Evolutionary conservation across 2,797 vertebrate species (phyloP).

Genomic region (Craterocephalus amniculus): DNA sequence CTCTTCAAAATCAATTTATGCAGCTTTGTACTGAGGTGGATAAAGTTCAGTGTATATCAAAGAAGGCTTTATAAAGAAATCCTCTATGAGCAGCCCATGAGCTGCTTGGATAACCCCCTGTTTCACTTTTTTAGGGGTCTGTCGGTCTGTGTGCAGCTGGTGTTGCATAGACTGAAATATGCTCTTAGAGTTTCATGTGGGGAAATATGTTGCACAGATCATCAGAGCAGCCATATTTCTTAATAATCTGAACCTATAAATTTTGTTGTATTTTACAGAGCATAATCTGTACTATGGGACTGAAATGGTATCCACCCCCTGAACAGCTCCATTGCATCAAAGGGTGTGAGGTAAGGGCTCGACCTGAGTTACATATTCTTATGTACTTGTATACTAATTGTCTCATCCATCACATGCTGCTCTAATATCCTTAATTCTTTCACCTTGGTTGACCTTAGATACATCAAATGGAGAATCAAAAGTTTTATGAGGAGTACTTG

Average conservation of each 20-base stretch:
- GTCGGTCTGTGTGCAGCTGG: slow-evolving; percentile 6
- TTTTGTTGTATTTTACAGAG: slow-evolving; percentile 79
- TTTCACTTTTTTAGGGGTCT: slow-evolving; percentile 5
- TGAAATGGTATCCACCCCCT: slow-evolving; percentile 96
- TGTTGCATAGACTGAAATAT: slow-evolving; percentile 19
- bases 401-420: slow-evolving; percentile 25
- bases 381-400: slow-evolving; percentile 10
- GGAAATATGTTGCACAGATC: not conserved
- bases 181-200: slow-evolving; percentile 6
- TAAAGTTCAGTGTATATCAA: slow-evolving; percentile 56
- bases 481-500: slow-evolving; percentile 38
- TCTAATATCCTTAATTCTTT: slow-evolving; percentile 20
- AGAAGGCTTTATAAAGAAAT: slow-evolving; percentile 34
- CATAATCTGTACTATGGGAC: slow-evolving; percentile 93
- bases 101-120: slow-evolving; percentile 17
- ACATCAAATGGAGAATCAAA: slow-evolving; percentile 12
- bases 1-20: slow-evolving; percentile 47
- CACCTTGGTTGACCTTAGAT: slow-evolving; percentile 13
- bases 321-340: slow-evolving; percentile 94
- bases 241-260: slow-evolving; percentile 10
- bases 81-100: slow-evolving; percentile 19
- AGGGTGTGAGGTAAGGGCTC: slow-evolving; percentile 92
- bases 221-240: slow-evolving; percentile 14
- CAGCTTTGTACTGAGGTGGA: slow-evolving; percentile 59
- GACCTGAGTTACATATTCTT: slow-evolving; percentile 10